Conservation (phyloP, 2,888 invertebrate species). For the Aleiodes leptofemur region DNA sequence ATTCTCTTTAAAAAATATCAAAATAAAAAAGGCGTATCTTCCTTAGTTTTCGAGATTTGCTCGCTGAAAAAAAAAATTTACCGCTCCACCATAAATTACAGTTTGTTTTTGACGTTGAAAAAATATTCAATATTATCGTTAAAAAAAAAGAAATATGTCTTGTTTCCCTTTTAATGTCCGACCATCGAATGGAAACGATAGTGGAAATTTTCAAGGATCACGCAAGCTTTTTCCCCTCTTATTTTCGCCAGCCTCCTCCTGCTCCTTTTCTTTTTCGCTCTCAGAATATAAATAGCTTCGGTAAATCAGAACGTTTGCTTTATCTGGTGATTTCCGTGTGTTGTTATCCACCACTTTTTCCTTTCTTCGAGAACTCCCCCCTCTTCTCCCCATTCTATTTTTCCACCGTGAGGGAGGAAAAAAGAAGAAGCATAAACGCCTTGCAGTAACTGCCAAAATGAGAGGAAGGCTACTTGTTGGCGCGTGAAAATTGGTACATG, state of each 20-base stretch:
- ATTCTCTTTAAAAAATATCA: too few relatives aligned
- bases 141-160: slow-evolving; percentile 31
- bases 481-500: slow-evolving; percentile 55
- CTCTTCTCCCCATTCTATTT: slow-evolving; percentile 7
- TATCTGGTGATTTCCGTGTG: slow-evolving; percentile 50
- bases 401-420: neutral
- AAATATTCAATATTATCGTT: slow-evolving; percentile 4
- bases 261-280: slow-evolving; percentile 34
- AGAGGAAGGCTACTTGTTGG: slow-evolving; percentile 39
- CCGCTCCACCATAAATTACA: neutral
- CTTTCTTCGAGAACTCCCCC: neutral
- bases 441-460: slow-evolving; percentile 5
- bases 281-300: slow-evolving; percentile 50
- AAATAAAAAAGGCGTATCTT: too few relatives aligned
- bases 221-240: slow-evolving; percentile 37
- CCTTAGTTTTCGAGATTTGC: too few relatives aligned
- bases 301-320: slow-evolving; percentile 50
- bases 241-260: slow-evolving; percentile 21
- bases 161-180: slow-evolving; percentile 35
- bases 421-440: slow-evolving; percentile 3
- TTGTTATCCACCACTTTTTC: slow-evolving; percentile 46
- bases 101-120: neutral
- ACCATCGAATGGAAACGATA: slow-evolving; percentile 38
- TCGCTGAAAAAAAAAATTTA: too few relatives aligned
- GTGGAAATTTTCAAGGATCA: slow-evolving; percentile 38